Percentiles rank a stretch among this genome's conserved stretches.
phyloP scores from a whole-genome alignment of 2,888 invertebrate genomes.

The Rotaria macrura region DNA sequence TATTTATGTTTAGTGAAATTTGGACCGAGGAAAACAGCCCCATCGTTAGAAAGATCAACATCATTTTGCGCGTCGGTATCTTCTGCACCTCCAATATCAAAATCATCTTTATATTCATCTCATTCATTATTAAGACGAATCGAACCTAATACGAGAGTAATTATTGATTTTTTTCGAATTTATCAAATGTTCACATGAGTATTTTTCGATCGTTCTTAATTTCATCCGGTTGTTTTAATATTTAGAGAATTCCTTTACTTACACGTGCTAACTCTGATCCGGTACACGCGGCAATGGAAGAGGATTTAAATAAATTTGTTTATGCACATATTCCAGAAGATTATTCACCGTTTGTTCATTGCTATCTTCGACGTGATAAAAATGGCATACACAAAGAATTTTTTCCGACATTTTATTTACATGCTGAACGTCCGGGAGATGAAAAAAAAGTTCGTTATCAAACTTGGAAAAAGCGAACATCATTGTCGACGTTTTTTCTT shows the following conservation, averaged over 20 bases:
- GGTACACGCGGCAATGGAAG: not conserved
- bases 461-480: not conserved
- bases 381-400: slow-evolving; percentile 95
- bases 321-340: not conserved
- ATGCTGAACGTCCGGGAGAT: slow-evolving; percentile 78
- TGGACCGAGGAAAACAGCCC: not conserved
- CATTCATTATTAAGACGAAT: not conserved
- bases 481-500: not conserved
- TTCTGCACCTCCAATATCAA: not conserved
- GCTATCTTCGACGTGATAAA: slow-evolving; percentile 87
- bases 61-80: not conserved
- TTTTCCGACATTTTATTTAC: slow-evolving; percentile 93
- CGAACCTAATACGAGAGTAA: not conserved
- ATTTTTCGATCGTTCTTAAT: no score
- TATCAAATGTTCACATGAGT: not conserved
- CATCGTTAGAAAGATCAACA: not conserved
- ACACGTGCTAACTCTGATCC: not conserved
- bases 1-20: not conserved
- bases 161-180: not conserved
- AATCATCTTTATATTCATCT: not conserved
- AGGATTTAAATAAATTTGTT: not conserved
- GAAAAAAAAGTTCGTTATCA: slow-evolving; percentile 68
- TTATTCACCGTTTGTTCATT: slow-evolving; percentile 60
- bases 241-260: no score
- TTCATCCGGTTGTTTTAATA: no score